Evolutionary conservation across 2,888 invertebrate species (phyloP).

Genomic region (Myopa tessellatipennis): DNA sequence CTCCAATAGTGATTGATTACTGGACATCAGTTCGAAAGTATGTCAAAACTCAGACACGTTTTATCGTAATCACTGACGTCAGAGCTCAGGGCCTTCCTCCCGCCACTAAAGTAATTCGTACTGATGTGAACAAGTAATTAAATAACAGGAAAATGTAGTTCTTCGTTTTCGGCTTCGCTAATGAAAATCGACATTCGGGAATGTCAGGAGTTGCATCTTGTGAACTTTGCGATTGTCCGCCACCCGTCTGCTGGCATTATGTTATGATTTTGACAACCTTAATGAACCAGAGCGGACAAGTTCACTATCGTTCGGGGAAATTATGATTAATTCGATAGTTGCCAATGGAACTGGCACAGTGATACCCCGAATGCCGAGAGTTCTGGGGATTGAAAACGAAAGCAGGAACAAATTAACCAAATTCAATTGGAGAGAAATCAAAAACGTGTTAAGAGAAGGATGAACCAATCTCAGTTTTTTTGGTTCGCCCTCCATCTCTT

Average conservation of each 20-base stretch:
- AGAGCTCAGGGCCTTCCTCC: background rate
- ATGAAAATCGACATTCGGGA: slow-evolving; percentile 52
- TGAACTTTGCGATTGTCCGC: slow-evolving; percentile 38
- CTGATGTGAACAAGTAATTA: slow-evolving; percentile 43
- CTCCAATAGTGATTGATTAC: slow-evolving; percentile 44
- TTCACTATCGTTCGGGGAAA: slow-evolving; percentile 13
- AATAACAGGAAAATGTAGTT: slow-evolving; percentile 39
- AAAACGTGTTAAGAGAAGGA: background rate
- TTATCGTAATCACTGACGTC: slow-evolving; percentile 9
- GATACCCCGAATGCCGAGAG: background rate
- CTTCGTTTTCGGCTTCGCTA: slow-evolving; percentile 38
- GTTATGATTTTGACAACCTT: slow-evolving; percentile 53
- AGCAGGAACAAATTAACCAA: background rate
- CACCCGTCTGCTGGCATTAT: slow-evolving; percentile 42
- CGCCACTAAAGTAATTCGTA: background rate
- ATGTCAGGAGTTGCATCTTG: background rate
- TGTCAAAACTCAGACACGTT: slow-evolving; percentile 9
- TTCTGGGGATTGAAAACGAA: background rate
- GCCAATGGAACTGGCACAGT: background rate
- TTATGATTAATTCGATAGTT: slow-evolving; percentile 33
- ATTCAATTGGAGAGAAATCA: background rate
- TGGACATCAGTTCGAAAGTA: background rate
- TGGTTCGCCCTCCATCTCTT: background rate
- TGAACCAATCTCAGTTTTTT: no score
- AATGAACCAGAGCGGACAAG: slow-evolving; percentile 47